Evolutionary conservation across 2,797 vertebrate genomes (phyloP).

Genomic region (Chelidonichthys spinosus): DNA sequence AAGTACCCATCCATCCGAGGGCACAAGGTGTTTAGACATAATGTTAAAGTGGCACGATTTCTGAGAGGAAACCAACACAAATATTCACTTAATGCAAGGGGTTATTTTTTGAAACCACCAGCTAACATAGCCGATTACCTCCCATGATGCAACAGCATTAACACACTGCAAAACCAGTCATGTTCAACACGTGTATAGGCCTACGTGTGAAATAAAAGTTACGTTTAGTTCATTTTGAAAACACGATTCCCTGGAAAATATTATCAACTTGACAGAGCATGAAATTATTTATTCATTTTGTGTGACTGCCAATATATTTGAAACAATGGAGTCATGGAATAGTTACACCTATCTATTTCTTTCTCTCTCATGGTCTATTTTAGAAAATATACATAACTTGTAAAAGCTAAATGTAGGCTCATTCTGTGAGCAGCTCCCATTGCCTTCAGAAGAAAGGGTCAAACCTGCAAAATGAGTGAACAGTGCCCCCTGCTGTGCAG

Average conservation of each 20-base stretch:
- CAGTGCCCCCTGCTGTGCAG: slow-evolving; percentile 76
- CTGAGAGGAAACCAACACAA: not conserved
- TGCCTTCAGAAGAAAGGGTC: not conserved
- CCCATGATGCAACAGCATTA: not conserved
- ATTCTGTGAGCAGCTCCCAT: slow-evolving; percentile 11
- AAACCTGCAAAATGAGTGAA: slow-evolving; percentile 46
- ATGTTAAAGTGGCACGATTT: slow-evolving; percentile 17
- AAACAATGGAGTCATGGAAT: slow-evolving; percentile 5
- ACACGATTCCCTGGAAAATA: not conserved
- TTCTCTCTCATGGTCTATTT: not conserved
- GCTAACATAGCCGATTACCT: not conserved
- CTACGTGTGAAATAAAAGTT: not conserved
- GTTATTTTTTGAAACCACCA: not conserved
- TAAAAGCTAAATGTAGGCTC: slow-evolving; percentile 22
- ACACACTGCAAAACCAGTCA: not conserved
- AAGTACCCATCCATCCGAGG: not conserved
- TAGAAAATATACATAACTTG: slow-evolving; percentile 4
- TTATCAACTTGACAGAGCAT: slow-evolving; percentile 25
- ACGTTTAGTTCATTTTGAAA: too few species aligned
- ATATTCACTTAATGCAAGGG: not conserved
- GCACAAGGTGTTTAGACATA: not conserved
- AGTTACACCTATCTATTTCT: too few species aligned
- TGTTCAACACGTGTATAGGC: not conserved
- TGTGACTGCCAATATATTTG: not conserved
- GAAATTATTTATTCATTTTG: slow-evolving; percentile 1